Conservation (phyloP, 2,797 vertebrate species). For the Dromococcyx pavoninus region DNA sequence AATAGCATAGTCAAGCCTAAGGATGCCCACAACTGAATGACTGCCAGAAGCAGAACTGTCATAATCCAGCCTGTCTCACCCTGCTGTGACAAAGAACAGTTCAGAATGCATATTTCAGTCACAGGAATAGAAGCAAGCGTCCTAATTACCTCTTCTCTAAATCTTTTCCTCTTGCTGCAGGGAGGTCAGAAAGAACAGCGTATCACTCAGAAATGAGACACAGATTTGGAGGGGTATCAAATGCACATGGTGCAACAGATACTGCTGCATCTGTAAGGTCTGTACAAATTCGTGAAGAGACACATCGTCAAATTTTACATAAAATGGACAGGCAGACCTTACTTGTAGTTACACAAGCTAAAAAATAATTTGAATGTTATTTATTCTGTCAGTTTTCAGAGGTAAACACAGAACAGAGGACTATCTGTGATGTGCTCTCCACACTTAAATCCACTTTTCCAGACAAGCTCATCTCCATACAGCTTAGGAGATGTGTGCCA, state of each 20-base stretch:
- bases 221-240: background rate
- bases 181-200: conserved; percentile 45
- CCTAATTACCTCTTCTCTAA: conserved; percentile 51
- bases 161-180: background rate
- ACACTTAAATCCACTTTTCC: background rate
- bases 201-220: background rate
- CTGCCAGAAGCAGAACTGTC: conserved; percentile 3
- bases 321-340: accelerated
- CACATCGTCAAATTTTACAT: too few relatives aligned
- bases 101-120: conserved; percentile 34
- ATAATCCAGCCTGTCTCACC: background rate
- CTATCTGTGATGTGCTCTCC: background rate
- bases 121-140: conserved; percentile 53
- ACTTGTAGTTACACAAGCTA: background rate
- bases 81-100: conserved; percentile 26
- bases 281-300: background rate
- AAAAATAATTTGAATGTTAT: background rate
- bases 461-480: background rate
- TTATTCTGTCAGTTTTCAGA: background rate
- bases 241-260: background rate
- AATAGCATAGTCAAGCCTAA: background rate
- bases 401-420: background rate
- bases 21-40: background rate
- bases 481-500: background rate
- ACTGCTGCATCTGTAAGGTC: background rate